Conservation (phyloP, 2,113 vertebrate species). For the Circaetus cinerascens region DNA sequence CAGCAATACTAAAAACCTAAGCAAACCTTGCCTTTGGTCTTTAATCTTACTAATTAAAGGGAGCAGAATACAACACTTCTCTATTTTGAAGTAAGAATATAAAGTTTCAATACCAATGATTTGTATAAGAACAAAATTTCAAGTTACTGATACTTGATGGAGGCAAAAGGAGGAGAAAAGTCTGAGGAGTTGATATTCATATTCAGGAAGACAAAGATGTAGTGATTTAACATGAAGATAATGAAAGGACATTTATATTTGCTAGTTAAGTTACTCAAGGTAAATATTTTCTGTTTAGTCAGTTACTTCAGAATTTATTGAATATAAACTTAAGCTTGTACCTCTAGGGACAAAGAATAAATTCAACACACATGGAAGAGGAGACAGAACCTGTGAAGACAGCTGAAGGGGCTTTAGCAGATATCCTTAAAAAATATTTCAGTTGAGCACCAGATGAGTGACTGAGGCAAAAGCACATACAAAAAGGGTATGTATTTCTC, state of each 20-base stretch:
- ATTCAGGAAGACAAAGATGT: not conserved
- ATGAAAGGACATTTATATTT: not conserved
- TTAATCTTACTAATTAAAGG: not conserved
- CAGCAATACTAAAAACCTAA: not conserved
- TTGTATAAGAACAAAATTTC: not conserved
- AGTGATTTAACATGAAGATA: not conserved
- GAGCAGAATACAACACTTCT: not conserved
- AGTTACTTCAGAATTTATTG: not conserved
- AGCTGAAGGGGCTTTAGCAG: not conserved
- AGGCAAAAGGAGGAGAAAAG: not conserved
- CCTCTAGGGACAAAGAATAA: not conserved
- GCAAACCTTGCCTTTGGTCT: not conserved
- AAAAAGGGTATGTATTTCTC: not conserved
- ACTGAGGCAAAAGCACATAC: not conserved
- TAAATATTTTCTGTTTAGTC: not conserved
- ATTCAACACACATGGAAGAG: not conserved
- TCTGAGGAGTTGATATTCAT: not conserved
- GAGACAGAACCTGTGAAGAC: not conserved
- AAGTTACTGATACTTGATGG: not conserved
- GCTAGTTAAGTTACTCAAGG: not conserved
- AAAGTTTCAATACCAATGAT: not conserved
- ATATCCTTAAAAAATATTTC: not conserved
- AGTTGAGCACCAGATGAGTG: not conserved
- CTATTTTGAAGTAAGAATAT: not conserved
- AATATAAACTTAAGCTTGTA: not conserved